Percentiles rank a stretch among this genome's conserved stretches.
phyloP scores from a whole-genome alignment of 64 coral and sea anemone genomes.

The Cladopsammia gracilis region DNA sequence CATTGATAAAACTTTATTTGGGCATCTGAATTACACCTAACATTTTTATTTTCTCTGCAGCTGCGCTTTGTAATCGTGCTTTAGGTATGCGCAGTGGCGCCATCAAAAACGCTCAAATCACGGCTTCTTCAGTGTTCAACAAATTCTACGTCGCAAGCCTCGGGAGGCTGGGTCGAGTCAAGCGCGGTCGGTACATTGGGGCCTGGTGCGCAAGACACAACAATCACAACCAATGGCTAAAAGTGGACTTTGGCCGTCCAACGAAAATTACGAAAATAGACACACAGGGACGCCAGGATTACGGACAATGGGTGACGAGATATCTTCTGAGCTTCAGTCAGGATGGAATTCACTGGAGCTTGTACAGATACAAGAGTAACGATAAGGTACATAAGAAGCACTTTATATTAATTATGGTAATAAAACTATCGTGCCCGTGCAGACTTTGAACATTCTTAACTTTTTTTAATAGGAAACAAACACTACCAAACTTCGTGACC shows the following conservation, averaged over 20 bases:
- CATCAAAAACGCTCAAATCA: slow-evolving; percentile 65
- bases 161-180: slow-evolving; percentile 32
- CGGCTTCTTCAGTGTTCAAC: slow-evolving; percentile 67
- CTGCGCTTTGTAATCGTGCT: slow-evolving; percentile 67
- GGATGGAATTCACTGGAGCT: slow-evolving; percentile 66
- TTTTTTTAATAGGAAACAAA: too few species aligned
- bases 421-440: too few species aligned
- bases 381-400: slow-evolving; percentile 19
- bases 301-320: slow-evolving; percentile 79
- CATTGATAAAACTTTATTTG: neutral
- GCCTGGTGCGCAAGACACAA: slow-evolving; percentile 78
- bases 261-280: slow-evolving; percentile 86
- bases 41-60: slow-evolving; percentile 9
- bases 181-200: slow-evolving; percentile 58
- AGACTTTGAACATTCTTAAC: too few species aligned
- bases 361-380: slow-evolving; percentile 43
- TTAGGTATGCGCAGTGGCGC: slow-evolving; percentile 77
- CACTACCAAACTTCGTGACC: too few species aligned
- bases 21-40: neutral
- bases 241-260: slow-evolving; percentile 61
- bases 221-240: slow-evolving; percentile 88
- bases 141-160: slow-evolving; percentile 45
- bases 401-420: too few species aligned
- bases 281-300: slow-evolving; percentile 77
- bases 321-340: slow-evolving; percentile 63